phyloP scores from a whole-genome alignment of 2,113 vertebrate genomes.

The Corythoichthys intestinalis region DNA sequence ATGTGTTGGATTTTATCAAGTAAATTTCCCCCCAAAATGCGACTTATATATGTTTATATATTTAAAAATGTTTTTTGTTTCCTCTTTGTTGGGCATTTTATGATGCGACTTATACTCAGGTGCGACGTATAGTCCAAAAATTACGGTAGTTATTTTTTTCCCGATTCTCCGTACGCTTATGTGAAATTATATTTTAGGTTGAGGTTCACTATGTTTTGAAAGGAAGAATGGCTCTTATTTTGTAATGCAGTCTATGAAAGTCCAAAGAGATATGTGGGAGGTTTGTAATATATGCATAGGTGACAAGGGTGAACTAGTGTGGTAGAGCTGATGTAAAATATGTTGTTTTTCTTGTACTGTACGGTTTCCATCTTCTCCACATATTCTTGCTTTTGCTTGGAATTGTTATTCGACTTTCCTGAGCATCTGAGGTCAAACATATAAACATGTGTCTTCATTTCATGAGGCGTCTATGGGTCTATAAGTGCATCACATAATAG shows the following conservation, averaged over 20 bases:
- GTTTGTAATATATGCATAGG: slow-evolving; percentile 28
- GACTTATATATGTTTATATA: too few relatives aligned
- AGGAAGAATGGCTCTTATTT: slow-evolving; percentile 14
- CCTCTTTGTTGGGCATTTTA: too few relatives aligned
- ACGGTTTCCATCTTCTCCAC: slow-evolving; percentile 11
- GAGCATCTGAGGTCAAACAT: slow-evolving; percentile 31
- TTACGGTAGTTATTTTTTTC: slow-evolving; percentile 38
- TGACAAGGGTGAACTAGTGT: not conserved
- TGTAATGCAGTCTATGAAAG: slow-evolving; percentile 5
- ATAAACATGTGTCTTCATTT: slow-evolving; percentile 22
- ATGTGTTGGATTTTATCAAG: too few relatives aligned
- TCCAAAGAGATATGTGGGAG: slow-evolving; percentile 2
- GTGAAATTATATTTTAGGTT: slow-evolving; percentile 34
- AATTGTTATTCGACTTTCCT: slow-evolving; percentile 31
- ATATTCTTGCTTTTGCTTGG: slow-evolving; percentile 12
- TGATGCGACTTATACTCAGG: too few relatives aligned
- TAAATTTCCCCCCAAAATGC: too few relatives aligned
- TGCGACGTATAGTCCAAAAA: too few relatives aligned
- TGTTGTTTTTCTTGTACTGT: slow-evolving; percentile 20
- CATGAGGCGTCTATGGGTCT: slow-evolving; percentile 15
- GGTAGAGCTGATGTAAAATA: slow-evolving; percentile 24
- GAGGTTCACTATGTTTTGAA: slow-evolving; percentile 46
- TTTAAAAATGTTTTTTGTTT: too few relatives aligned
- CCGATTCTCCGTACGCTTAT: slow-evolving; percentile 31
- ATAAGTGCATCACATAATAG: slow-evolving; percentile 23